Evolutionary conservation across 1,140 invertebrate genomes (phyloP).

Genomic region (Calephelis nemesis): DNA sequence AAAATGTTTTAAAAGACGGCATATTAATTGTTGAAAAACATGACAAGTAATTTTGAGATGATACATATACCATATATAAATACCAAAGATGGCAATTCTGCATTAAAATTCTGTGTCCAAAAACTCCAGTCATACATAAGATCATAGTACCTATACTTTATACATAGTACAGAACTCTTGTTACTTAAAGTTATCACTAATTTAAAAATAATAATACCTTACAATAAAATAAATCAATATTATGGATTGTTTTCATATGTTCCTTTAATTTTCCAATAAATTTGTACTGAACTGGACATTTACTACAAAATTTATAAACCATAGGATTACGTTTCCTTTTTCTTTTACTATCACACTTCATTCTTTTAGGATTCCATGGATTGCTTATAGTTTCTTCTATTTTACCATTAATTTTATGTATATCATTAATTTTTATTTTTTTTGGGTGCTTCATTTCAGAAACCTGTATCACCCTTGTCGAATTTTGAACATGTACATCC

Average conservation of each 20-base stretch:
- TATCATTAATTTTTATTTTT: not conserved
- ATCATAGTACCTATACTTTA: too few species aligned
- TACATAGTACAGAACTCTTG: too few species aligned
- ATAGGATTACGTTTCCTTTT: slow-evolving; percentile 53
- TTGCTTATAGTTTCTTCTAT: slow-evolving; percentile 2
- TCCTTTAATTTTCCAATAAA: slow-evolving; percentile 63
- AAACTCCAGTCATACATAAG: too few species aligned
- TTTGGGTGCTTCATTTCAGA: too few species aligned
- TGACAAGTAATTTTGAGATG: too few species aligned
- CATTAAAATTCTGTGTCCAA: too few species aligned
- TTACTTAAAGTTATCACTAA: not conserved
- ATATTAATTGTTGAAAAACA: too few species aligned
- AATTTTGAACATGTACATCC: too few species aligned
- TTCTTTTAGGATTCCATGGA: not conserved
- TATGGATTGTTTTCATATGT: slow-evolving; percentile 63
- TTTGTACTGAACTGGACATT: slow-evolving; percentile 61
- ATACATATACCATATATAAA: too few species aligned
- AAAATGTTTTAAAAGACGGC: too few species aligned
- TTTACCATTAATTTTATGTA: slow-evolving; percentile 11
- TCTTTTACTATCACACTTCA: slow-evolving; percentile 28
- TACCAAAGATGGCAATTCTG: too few species aligned
- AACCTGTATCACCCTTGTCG: too few species aligned
- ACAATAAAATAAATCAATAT: slow-evolving; percentile 55
- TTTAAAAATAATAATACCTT: slow-evolving; percentile 41
- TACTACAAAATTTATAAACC: slow-evolving; percentile 49